These are phyloP conservation scores for Leptopilina clavipes DNA, from an alignment of 1,140 invertebrate genomes.

Conservation along the genomic window DNA sequence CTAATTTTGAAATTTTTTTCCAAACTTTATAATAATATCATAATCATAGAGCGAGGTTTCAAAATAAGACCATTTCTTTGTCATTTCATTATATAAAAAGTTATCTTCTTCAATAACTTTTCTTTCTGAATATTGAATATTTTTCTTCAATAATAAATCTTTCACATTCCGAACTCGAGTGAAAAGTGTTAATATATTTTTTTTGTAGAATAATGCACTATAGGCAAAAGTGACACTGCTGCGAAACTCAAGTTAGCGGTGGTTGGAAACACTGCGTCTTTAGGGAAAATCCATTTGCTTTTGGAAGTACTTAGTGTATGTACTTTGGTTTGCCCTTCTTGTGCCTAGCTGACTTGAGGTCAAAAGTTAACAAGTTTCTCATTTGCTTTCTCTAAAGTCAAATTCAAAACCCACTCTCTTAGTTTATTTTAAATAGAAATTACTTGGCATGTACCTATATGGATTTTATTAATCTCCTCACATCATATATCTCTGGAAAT, in stretches of 20 bases:
- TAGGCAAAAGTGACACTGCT: neutral
- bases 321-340: neutral
- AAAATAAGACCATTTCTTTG: too few species aligned
- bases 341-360: neutral
- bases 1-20: neutral
- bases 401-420: neutral
- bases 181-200: too few species aligned
- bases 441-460: too few species aligned
- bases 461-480: neutral
- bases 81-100: too few species aligned
- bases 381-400: neutral
- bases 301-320: conserved; percentile 5
- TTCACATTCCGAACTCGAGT: too few species aligned
- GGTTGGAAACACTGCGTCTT: neutral
- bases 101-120: too few species aligned
- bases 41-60: too few species aligned
- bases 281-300: conserved; percentile 16
- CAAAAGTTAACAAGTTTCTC: conserved; percentile 24
- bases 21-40: neutral
- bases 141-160: too few species aligned
- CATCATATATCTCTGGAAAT: too few species aligned
- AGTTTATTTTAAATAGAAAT: too few species aligned
- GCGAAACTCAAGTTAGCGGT: neutral
- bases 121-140: too few species aligned
- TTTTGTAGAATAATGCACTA: too few species aligned